Percentiles rank a stretch among this genome's conserved stretches.
Evolutionary conservation across 2,888 invertebrate species (phyloP).

Genomic region (Lycia hirtaria): DNA sequence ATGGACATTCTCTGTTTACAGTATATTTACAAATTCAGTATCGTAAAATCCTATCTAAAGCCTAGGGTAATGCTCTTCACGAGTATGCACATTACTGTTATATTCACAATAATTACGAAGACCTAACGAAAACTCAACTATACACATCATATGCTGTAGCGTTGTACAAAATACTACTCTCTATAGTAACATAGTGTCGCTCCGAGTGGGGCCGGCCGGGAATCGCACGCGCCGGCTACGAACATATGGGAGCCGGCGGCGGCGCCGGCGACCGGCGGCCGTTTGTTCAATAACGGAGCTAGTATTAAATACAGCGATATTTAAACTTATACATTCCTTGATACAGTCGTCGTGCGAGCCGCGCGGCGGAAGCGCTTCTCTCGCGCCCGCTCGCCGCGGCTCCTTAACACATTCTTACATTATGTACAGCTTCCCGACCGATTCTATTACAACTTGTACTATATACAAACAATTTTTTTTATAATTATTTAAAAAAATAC

Average conservation of each 20-base stretch:
- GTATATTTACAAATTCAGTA: slow-evolving; percentile 84
- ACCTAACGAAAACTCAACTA: slow-evolving; percentile 75
- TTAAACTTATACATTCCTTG: slow-evolving; percentile 65
- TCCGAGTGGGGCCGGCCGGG: slow-evolving; percentile 50
- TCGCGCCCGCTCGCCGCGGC: not conserved
- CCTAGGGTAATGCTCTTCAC: slow-evolving; percentile 72
- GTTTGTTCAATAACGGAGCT: slow-evolving; percentile 73
- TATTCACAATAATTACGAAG: slow-evolving; percentile 82
- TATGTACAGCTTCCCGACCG: slow-evolving; percentile 77
- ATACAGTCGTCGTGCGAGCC: slow-evolving; percentile 35
- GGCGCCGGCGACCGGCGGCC: slow-evolving; percentile 70
- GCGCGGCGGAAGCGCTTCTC: not conserved
- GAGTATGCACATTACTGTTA: slow-evolving; percentile 73
- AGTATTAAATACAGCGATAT: slow-evolving; percentile 75
- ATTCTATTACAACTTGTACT: slow-evolving; percentile 83
- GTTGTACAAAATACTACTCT: slow-evolving; percentile 81
- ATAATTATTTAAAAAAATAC: slow-evolving; percentile 75
- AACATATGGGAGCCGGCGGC: slow-evolving; percentile 56
- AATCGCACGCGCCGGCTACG: slow-evolving; percentile 50
- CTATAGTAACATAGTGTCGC: slow-evolving; percentile 60
- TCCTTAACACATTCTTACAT: slow-evolving; percentile 66
- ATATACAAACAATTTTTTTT: slow-evolving; percentile 83
- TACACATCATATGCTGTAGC: slow-evolving; percentile 74
- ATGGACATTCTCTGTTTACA: slow-evolving; percentile 82
- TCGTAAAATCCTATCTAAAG: slow-evolving; percentile 75